A percentile compares a stretch with the other conserved stretches of the same genome.
These are phyloP conservation scores for Hirundo rustica DNA, from an alignment of 2,797 vertebrate species.

Conservation along the genomic window DNA sequence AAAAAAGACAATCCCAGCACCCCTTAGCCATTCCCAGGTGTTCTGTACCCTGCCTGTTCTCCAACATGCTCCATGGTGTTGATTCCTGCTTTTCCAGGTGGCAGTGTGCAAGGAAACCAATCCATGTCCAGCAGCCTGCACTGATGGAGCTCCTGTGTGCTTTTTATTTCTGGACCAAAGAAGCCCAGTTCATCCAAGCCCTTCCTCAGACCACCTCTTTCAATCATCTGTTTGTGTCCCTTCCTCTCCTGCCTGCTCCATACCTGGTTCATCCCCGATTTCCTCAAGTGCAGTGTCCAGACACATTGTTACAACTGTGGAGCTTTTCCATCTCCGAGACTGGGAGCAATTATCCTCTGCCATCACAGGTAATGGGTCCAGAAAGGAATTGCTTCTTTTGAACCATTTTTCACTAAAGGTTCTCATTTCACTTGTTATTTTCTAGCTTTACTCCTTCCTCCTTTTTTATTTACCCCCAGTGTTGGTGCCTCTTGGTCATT, in stretches of 20 bases:
- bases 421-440: neutral
- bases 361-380: neutral
- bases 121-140: neutral
- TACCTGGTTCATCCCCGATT: neutral
- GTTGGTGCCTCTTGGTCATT: neutral
- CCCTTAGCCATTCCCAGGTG: neutral
- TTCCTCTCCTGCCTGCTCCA: neutral
- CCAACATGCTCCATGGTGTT: fast-evolving
- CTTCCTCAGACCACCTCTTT: neutral
- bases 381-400: neutral
- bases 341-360: neutral
- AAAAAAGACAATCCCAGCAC: neutral
- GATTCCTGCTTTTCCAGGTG: neutral
- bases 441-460: neutral
- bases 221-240: neutral
- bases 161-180: neutral
- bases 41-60: neutral
- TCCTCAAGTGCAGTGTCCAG: neutral
- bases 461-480: neutral
- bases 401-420: neutral
- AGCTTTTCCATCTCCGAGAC: neutral
- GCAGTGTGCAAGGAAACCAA: neutral
- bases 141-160: neutral
- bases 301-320: neutral
- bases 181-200: neutral